Evolutionary conservation across 2,113 vertebrate genomes (phyloP).

Genomic region (Clarias macrocephalus): DNA sequence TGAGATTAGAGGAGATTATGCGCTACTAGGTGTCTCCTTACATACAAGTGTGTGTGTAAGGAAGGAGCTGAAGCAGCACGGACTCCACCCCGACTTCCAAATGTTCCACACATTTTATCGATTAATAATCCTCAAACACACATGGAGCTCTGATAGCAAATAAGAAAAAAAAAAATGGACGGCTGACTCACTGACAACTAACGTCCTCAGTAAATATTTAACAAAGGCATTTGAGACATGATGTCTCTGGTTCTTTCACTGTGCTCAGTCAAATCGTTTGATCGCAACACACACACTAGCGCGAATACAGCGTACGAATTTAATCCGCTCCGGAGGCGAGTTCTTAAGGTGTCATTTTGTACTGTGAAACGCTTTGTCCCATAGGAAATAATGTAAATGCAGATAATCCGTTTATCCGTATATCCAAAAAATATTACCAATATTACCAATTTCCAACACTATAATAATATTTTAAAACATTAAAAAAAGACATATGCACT

Average conservation of each 20-base stretch:
- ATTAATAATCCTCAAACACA: neutral
- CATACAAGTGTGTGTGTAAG: neutral
- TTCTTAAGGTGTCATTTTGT: no score
- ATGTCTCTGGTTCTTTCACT: neutral
- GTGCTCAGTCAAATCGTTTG: neutral
- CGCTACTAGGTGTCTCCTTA: neutral
- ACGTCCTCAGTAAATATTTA: neutral
- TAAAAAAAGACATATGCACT: no score
- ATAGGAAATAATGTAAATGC: no score
- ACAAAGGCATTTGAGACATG: neutral
- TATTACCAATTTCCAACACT: no score
- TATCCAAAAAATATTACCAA: no score
- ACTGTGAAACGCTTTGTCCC: no score
- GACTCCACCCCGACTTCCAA: neutral
- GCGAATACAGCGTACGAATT: no score
- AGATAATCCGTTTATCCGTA: no score
- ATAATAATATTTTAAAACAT: no score
- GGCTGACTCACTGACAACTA: neutral
- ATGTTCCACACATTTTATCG: neutral
- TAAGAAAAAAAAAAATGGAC: neutral
- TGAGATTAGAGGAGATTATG: neutral
- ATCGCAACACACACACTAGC: no score
- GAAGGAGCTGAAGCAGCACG: neutral
- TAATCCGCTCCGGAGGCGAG: no score
- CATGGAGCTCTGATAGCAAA: neutral